Conservation (phyloP, 1,140 invertebrate species). For the Conus ventricosus region DNA sequence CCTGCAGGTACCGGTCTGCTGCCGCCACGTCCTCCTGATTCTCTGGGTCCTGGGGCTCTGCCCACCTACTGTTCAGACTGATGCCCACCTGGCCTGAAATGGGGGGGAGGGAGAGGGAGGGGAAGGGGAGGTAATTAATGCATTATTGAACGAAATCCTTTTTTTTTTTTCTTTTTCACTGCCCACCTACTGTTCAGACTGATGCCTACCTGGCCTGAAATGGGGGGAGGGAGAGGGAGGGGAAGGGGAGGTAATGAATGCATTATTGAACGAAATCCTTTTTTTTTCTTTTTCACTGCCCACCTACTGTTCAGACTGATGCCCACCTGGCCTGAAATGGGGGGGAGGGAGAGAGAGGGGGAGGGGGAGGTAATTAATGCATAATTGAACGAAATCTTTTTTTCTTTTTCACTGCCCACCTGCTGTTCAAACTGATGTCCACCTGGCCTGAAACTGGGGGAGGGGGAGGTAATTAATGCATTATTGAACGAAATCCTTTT, state of each 20-base stretch:
- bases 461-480: too few relatives aligned
- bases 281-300: too few relatives aligned
- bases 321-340: conserved; percentile 55
- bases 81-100: conserved; percentile 59
- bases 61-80: conserved; percentile 54
- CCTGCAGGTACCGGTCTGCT: conserved; percentile 54
- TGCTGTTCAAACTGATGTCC: conserved; percentile 57
- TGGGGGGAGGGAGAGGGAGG: too few relatives aligned
- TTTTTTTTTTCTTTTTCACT: too few relatives aligned
- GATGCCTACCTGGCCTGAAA: conserved; percentile 62
- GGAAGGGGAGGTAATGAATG: too few relatives aligned
- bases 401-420: conserved; percentile 37
- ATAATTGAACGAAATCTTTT: too few relatives aligned
- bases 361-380: too few relatives aligned
- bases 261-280: too few relatives aligned
- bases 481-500: too few relatives aligned
- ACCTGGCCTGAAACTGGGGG: conserved; percentile 49
- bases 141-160: too few relatives aligned
- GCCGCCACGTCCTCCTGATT: conserved; percentile 56
- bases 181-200: conserved; percentile 53
- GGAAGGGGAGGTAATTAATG: too few relatives aligned
- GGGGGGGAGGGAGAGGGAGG: not conserved
- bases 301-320: conserved; percentile 58
- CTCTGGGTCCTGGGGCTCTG: conserved; percentile 52
- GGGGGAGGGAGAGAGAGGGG: too few relatives aligned